Conservation (phyloP, 2,888 invertebrate species). For the Autographa pulchrina region DNA sequence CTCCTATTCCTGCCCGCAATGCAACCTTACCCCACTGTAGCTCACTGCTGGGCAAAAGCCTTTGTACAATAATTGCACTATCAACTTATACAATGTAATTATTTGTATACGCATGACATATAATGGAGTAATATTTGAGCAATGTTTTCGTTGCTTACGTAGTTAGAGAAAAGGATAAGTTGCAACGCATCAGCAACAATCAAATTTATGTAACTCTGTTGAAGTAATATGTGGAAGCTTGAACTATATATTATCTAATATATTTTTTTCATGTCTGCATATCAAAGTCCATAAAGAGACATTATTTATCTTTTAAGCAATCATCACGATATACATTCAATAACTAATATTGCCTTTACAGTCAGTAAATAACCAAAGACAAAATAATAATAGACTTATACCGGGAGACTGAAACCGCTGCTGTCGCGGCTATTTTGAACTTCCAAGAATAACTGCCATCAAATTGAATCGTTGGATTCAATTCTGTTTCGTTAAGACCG, state of each 20-base stretch:
- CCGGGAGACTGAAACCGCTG: constrained; percentile 22
- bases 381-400: constrained; percentile 40
- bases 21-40: constrained; percentile 1
- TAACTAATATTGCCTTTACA: neutral
- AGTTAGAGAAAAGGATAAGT: neutral
- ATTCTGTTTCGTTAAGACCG: constrained; percentile 12
- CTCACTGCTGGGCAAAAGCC: constrained; percentile 1
- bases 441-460: constrained; percentile 37
- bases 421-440: constrained; percentile 44
- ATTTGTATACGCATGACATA: neutral
- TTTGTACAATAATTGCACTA: neutral
- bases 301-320: no score
- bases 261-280: no score
- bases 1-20: constrained; percentile 13
- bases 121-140: neutral
- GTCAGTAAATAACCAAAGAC: constrained; percentile 5
- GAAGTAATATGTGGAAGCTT: no score
- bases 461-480: constrained; percentile 26
- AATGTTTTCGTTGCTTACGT: neutral
- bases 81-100: neutral
- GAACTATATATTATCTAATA: no score
- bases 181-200: no score
- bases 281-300: no score
- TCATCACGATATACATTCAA: no score
- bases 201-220: no score